Evolutionary conservation across 2,888 invertebrate genomes (phyloP).

Genomic region (Lycaena phlaeas): DNA sequence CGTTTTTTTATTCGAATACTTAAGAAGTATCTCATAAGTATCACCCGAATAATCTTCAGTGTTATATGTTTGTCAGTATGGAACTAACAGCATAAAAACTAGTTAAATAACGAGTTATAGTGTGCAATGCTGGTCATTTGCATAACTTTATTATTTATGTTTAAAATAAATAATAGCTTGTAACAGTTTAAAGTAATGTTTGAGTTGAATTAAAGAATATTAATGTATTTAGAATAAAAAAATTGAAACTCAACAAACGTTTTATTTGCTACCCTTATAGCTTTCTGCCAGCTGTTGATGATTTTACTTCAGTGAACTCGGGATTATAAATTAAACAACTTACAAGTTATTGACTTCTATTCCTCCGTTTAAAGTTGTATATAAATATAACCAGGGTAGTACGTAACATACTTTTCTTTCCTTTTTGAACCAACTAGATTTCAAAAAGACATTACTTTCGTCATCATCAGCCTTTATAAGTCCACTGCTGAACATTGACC

Average conservation of each 20-base stretch:
- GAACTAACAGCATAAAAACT: slow-evolving; percentile 63
- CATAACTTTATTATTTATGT: slow-evolving; percentile 70
- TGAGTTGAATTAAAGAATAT: slow-evolving; percentile 72
- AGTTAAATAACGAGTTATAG: slow-evolving; percentile 63
- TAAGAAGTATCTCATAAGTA: slow-evolving; percentile 26
- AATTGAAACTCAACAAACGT: slow-evolving; percentile 53
- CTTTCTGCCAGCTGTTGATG: no score
- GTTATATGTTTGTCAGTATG: slow-evolving; percentile 50
- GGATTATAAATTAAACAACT: no score
- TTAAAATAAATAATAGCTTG: slow-evolving; percentile 63
- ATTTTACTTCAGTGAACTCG: no score
- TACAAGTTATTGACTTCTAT: no score
- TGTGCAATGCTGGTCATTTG: slow-evolving; percentile 72
- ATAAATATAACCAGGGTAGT: no score
- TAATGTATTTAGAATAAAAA: slow-evolving; percentile 74
- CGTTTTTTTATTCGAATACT: slow-evolving; percentile 29
- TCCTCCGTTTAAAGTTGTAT: no score
- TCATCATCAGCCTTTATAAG: no score
- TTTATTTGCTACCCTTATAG: slow-evolving; percentile 16
- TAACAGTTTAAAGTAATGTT: slow-evolving; percentile 72
- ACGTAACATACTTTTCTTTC: no score
- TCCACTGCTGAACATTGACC: no score
- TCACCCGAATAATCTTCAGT: slow-evolving; percentile 25
- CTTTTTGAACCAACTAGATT: no score
- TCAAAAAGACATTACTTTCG: no score